Conservation (phyloP, 92 coral and sea anemone genomes). For the Porites cylindrica region DNA sequence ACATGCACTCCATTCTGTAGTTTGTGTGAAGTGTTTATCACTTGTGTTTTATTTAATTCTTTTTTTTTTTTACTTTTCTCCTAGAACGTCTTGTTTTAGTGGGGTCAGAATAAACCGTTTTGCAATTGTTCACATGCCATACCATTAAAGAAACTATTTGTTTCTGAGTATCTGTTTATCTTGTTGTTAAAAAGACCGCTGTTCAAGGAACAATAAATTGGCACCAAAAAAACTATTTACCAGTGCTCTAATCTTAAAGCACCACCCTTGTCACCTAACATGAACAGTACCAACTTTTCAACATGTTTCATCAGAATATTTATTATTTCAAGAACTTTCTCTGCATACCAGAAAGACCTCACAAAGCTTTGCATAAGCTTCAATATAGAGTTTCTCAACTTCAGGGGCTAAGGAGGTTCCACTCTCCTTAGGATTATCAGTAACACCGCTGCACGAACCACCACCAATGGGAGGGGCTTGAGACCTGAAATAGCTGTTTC, state of each 20-base stretch:
- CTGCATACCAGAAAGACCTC: conserved; percentile 80
- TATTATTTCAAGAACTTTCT: conserved; percentile 80
- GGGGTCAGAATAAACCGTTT: background rate
- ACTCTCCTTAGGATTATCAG: conserved; percentile 61
- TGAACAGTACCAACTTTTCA: conserved; percentile 61
- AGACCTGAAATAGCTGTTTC: conserved; percentile 73
- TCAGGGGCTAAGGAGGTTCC: conserved; percentile 1
- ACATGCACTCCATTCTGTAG: too few relatives aligned
- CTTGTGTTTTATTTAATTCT: too few relatives aligned
- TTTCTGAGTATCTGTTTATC: background rate
- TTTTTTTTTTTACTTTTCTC: too few relatives aligned
- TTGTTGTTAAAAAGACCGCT: too few relatives aligned
- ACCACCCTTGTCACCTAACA: conserved; percentile 48
- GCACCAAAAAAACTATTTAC: too few relatives aligned
- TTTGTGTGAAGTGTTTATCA: too few relatives aligned
- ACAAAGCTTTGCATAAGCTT: conserved; percentile 72
- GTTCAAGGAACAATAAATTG: too few relatives aligned
- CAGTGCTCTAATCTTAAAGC: too few relatives aligned
- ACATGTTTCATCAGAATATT: conserved; percentile 71
- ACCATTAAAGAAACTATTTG: background rate
- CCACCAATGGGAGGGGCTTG: conserved; percentile 88
- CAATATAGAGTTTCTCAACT: conserved; percentile 54
- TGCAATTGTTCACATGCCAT: conserved; percentile 31
- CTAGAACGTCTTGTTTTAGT: too few relatives aligned
- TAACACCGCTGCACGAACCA: conserved; percentile 62